Conservation (phyloP, 2,113 vertebrate species). For the Emydura subglobosa region DNA sequence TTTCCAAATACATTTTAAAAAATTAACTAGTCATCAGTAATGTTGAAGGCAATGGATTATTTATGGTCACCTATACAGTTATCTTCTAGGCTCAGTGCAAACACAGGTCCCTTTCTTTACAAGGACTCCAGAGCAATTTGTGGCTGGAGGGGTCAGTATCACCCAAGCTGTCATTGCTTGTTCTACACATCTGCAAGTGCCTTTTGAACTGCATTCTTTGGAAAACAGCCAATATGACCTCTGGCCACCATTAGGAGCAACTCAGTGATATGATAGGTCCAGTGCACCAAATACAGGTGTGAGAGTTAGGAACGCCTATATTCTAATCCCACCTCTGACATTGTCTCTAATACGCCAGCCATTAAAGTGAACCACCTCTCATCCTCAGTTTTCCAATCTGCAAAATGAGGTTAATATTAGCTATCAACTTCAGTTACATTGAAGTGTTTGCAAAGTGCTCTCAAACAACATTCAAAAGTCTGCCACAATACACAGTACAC, state of each 20-base stretch:
- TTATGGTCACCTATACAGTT: background rate
- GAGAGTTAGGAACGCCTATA: background rate
- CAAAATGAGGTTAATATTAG: background rate
- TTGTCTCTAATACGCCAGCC: background rate
- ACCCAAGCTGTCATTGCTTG: accelerated
- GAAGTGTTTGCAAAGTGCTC: background rate
- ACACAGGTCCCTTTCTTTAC: background rate
- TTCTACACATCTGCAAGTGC: background rate
- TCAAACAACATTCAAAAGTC: background rate
- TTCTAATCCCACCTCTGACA: background rate
- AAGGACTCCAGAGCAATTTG: background rate
- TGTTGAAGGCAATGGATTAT: background rate
- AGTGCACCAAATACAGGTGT: background rate
- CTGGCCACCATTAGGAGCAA: too few species aligned
- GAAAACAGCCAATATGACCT: background rate
- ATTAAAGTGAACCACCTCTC: conserved; percentile 26
- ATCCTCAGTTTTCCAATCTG: background rate
- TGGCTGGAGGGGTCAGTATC: background rate
- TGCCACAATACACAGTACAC: background rate
- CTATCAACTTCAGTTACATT: background rate
- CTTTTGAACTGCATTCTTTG: background rate
- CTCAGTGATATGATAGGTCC: background rate
- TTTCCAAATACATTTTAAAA: conserved; percentile 38
- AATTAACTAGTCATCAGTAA: background rate
- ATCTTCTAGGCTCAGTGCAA: background rate